Evolutionary conservation across 2,113 vertebrate genomes (phyloP).

Genomic region (Osmerus eperlanus): DNA sequence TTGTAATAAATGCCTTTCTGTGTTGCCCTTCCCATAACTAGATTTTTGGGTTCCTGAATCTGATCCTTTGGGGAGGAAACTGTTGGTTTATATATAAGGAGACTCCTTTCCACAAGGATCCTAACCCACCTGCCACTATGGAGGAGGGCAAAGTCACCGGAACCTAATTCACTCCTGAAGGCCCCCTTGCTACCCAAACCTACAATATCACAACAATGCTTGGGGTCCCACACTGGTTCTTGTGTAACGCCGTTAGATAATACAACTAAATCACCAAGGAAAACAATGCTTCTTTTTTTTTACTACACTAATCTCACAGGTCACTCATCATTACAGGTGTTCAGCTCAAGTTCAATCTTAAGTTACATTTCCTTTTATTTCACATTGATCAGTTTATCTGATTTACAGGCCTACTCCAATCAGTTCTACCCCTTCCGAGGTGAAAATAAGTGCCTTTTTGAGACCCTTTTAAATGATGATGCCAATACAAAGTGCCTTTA

Average conservation of each 20-base stretch:
- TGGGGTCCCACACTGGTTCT: conserved; percentile 31
- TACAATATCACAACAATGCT: conserved; percentile 31
- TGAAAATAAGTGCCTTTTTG: conserved; percentile 4
- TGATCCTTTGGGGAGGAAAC: conserved; percentile 92
- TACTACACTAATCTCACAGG: background rate
- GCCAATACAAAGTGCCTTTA: conserved; percentile 1
- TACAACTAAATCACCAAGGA: conserved; percentile 23
- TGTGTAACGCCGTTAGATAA: conserved; percentile 28
- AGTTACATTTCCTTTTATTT: background rate
- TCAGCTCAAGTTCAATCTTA: conserved; percentile 3
- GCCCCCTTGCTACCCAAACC: conserved; percentile 9
- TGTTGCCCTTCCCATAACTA: conserved; percentile 46
- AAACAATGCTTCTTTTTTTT: background rate
- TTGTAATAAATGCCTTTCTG: background rate
- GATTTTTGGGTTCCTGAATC: conserved; percentile 93
- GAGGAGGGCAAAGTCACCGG: conserved; percentile 53
- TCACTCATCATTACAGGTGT: background rate
- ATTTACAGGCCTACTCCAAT: background rate
- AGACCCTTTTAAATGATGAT: background rate
- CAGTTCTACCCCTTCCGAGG: background rate
- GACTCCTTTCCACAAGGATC: conserved; percentile 81
- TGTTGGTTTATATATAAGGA: conserved; percentile 97
- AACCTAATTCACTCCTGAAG: conserved; percentile 39
- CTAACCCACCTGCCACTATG: conserved; percentile 71
- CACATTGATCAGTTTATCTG: background rate